These are phyloP conservation scores for Pelosia muscerda DNA, from an alignment of 2,888 invertebrate species.

Conservation along the genomic window DNA sequence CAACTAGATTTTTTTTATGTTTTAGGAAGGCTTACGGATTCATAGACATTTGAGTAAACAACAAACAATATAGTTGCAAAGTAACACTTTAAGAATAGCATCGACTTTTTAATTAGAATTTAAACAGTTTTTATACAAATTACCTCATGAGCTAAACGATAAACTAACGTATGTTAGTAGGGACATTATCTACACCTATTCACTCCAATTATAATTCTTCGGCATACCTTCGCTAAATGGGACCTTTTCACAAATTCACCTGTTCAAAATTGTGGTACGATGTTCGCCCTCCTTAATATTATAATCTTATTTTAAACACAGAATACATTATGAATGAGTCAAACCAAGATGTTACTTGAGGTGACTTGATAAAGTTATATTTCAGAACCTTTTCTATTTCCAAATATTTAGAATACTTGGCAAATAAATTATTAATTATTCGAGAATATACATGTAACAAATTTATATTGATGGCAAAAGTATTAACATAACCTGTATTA, in stretches of 20 bases:
- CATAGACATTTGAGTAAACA: too few species aligned
- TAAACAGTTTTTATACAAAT: constrained; percentile 1
- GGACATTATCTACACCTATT: constrained; percentile 40
- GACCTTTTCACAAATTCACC: constrained; percentile 63
- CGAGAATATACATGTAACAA: neutral
- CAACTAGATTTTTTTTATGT: too few species aligned
- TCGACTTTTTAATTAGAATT: neutral
- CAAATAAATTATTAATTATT: too few species aligned
- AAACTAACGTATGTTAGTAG: constrained; percentile 36
- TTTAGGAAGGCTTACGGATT: too few species aligned
- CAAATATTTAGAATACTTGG: neutral
- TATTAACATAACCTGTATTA: too few species aligned
- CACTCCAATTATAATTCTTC: constrained; percentile 78
- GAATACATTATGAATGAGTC: constrained; percentile 79
- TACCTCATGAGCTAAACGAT: constrained; percentile 31
- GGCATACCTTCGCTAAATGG: constrained; percentile 58
- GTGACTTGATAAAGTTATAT: constrained; percentile 38
- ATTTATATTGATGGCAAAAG: neutral
- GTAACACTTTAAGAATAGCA: neutral
- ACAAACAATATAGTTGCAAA: neutral
- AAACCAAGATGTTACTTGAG: constrained; percentile 56
- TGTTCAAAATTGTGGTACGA: constrained; percentile 58
- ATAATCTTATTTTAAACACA: constrained; percentile 85
- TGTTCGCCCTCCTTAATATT: constrained; percentile 77
- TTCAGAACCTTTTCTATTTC: constrained; percentile 12